phyloP scores from a whole-genome alignment of 1,140 invertebrate species.

The Maconellicoccus hirsutus region DNA sequence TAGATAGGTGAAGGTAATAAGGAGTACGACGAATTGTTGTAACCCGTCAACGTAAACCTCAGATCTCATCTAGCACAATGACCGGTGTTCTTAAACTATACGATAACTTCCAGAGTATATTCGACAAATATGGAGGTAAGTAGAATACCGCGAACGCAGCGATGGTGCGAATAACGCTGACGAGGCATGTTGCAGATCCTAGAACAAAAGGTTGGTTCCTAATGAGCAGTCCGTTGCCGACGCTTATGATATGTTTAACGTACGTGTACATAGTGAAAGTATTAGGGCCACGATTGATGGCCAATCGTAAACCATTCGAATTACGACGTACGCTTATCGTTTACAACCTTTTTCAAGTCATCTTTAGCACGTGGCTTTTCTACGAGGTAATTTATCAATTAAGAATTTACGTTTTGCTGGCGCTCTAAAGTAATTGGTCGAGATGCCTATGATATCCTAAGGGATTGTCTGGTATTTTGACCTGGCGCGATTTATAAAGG shows the following conservation, averaged over 20 bases:
- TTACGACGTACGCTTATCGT: slow-evolving; percentile 63
- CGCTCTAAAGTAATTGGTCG: too few relatives aligned
- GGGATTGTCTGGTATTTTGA: too few relatives aligned
- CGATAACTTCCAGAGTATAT: slow-evolving; percentile 28
- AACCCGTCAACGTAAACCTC: background rate
- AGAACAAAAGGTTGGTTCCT: slow-evolving; percentile 70
- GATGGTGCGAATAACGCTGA: too few relatives aligned
- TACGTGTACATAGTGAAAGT: slow-evolving; percentile 70
- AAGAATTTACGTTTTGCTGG: too few relatives aligned
- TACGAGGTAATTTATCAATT: slow-evolving; percentile 59
- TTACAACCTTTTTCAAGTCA: slow-evolving; percentile 78
- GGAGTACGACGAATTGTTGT: slow-evolving; percentile 11
- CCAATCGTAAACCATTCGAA: slow-evolving; percentile 74
- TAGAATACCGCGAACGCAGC: too few relatives aligned
- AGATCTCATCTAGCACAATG: slow-evolving; percentile 23
- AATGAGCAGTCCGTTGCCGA: slow-evolving; percentile 72
- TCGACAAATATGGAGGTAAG: slow-evolving; percentile 30
- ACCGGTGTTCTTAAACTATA: slow-evolving; percentile 27
- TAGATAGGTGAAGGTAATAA: slow-evolving; percentile 15
- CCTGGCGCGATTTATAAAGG: too few relatives aligned
- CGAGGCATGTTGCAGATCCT: slow-evolving; percentile 53
- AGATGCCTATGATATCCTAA: too few relatives aligned
- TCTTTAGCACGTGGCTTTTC: slow-evolving; percentile 73
- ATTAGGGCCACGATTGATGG: slow-evolving; percentile 75
- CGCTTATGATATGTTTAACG: slow-evolving; percentile 57